phyloP scores from a whole-genome alignment of 1,140 invertebrate genomes.

The Drosophila pectinifera region DNA sequence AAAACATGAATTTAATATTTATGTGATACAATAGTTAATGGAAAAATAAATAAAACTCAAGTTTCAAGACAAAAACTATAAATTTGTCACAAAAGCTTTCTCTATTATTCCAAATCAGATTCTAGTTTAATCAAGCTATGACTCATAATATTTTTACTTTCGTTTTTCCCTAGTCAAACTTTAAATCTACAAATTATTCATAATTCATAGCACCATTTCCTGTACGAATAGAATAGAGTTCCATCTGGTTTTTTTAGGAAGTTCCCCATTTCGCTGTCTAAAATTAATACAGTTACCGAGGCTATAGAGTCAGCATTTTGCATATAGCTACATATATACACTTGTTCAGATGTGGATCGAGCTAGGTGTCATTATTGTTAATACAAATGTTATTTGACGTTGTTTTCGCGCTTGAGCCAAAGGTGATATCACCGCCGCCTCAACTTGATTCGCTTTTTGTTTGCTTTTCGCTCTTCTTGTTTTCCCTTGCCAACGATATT shows the following conservation, averaged over 20 bases:
- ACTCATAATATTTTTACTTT: neutral
- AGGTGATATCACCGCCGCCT: conserved; percentile 71
- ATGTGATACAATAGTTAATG: too few relatives aligned
- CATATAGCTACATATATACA: neutral
- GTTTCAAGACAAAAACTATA: too few relatives aligned
- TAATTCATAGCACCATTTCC: conserved; percentile 18
- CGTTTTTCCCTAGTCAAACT: neutral
- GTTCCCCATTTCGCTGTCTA: conserved; percentile 22
- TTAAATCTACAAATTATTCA: conserved; percentile 16
- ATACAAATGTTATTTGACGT: conserved; percentile 71
- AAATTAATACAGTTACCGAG: conserved; percentile 71
- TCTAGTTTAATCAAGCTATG: neutral
- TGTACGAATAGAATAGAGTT: neutral
- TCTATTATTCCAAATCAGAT: too few relatives aligned
- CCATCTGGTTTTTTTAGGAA: conserved; percentile 6
- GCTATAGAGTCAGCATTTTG: conserved; percentile 26
- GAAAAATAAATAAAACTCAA: too few relatives aligned
- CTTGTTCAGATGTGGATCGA: conserved; percentile 19
- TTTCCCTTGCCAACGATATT: conserved; percentile 44
- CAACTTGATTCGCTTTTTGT: conserved; percentile 53
- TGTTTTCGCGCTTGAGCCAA: conserved; percentile 65
- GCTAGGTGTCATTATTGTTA: conserved; percentile 66
- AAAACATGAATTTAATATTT: too few relatives aligned
- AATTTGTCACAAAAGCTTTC: too few relatives aligned
- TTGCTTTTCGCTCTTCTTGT: neutral